Base-by-base conservation (phyloP, 2,113 vertebrate species). In the Reinhardtius hippoglossoides region DNA sequence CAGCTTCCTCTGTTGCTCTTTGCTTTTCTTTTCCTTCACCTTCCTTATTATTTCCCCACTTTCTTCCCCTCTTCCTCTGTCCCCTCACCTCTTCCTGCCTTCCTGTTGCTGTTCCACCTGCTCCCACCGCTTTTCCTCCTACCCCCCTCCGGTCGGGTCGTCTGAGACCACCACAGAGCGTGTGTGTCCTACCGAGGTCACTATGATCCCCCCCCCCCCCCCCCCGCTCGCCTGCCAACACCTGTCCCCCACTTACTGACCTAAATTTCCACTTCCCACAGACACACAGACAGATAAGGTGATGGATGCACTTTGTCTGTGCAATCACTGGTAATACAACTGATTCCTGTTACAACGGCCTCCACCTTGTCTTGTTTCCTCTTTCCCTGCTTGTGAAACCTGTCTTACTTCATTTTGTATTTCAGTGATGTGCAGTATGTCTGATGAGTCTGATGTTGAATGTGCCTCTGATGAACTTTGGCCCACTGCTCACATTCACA, bases 191-290 rank as follows among this genome's bases (percentile, higher is more conserved):
- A 44, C 10, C 18, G 24, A 44, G 57, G 77, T 67, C 65, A 31
- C 40, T 12, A 12, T 42, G 40, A n/a, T 3, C 0, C 54, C 23
- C 8, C 31, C 31, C 27, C 6, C 31, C 27, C 27, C 2, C 54
- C 23, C 8, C 20, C 23, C 40, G 24, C 56, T 50, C 1, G 9
- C 37, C 55, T 64, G 58, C 67, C 76, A 67, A 48, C 88, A 87
- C 68, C 83, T 82, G 84, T 85, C 65, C 61, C 70, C 16, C 50
- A 16, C 56, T 52, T 5, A 50, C 60, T 78, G 71, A 83, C 74
- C 68, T 79, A 1, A 56, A 73, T 78, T 80, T 64, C 12, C 27
- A 63, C 9, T 37, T 67, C 23, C 21, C 50, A 46, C 35, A 40
- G 54, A 61, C 20, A 54, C 31, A 31, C 20, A 21, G 46, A 50